phyloP scores from a whole-genome alignment of 2,888 invertebrate species.

The Lepidonotus clava region DNA sequence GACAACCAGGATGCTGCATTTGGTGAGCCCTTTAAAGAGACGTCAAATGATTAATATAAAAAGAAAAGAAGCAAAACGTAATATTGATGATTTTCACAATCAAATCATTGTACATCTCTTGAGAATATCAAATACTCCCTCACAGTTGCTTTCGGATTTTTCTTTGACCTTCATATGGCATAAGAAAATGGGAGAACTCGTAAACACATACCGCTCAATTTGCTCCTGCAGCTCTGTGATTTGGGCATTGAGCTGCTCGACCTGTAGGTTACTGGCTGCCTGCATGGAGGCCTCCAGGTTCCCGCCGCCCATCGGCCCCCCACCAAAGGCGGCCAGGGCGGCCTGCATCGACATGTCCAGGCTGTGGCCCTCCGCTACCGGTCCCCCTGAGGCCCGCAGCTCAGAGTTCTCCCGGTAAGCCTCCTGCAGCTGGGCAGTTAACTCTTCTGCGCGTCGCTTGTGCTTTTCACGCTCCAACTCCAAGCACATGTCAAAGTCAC shows the following conservation, averaged over 20 bases:
- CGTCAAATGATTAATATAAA: no score
- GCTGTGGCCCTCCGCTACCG: background rate
- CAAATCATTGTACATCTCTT: no score
- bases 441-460: slow-evolving; percentile 4
- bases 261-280: background rate
- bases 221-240: slow-evolving; percentile 16
- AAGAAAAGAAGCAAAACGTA: no score
- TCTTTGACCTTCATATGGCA: no score
- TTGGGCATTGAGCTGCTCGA: slow-evolving; percentile 10
- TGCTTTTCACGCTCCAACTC: slow-evolving; percentile 23
- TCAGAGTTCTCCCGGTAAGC: slow-evolving; percentile 15
- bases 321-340: background rate
- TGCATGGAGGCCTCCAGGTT: slow-evolving; percentile 22
- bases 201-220: background rate
- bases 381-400: background rate
- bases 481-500: slow-evolving; percentile 29
- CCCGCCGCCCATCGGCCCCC: background rate
- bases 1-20: no score
- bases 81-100: no score
- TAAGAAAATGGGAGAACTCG: no score
- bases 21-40: no score
- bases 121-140: no score
- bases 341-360: slow-evolving; percentile 9
- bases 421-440: slow-evolving; percentile 31
- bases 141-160: no score